Evolutionary conservation across 53 echinoderm and acorn worm species (phyloP).

Genomic region (Patiria pectinifera): DNA sequence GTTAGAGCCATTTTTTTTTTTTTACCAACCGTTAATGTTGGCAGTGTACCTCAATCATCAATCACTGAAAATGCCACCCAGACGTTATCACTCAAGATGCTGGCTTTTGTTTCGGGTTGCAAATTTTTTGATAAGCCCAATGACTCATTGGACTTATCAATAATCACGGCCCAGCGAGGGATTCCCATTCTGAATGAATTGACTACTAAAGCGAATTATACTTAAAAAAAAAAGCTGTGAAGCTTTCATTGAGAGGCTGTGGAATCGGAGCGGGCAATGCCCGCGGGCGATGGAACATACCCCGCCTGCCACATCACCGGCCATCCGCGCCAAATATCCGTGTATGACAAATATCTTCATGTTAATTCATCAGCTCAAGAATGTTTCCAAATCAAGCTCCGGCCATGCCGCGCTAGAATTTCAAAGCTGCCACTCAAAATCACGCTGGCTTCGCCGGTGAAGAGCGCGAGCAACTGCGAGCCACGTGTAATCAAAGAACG

Average conservation of each 20-base stretch:
- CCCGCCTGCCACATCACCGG: neutral
- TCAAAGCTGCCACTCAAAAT: constrained; percentile 32
- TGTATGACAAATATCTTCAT: constrained; percentile 3
- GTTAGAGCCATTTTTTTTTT: neutral
- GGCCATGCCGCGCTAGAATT: constrained; percentile 14
- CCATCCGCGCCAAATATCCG: neutral
- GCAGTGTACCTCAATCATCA: neutral
- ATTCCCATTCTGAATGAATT: neutral
- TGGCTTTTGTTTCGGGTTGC: neutral
- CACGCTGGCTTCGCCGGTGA: neutral
- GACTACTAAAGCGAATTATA: neutral
- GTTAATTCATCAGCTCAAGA: constrained; percentile 36
- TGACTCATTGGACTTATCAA: neutral
- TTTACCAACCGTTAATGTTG: neutral
- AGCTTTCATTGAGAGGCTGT: neutral
- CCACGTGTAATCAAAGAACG: constrained; percentile 32
- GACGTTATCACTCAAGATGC: neutral
- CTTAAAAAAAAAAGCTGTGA: neutral
- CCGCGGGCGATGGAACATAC: neutral
- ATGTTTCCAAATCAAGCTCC: constrained; percentile 1
- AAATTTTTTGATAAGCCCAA: neutral
- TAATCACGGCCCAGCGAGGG: neutral
- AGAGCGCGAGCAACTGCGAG: neutral
- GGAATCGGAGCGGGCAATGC: neutral
- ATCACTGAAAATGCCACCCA: neutral